A percentile compares a stretch with the other conserved stretches of the same genome.
Conservation (phyloP, 2,888 invertebrate genomes). For the Agriopis marginaria region DNA sequence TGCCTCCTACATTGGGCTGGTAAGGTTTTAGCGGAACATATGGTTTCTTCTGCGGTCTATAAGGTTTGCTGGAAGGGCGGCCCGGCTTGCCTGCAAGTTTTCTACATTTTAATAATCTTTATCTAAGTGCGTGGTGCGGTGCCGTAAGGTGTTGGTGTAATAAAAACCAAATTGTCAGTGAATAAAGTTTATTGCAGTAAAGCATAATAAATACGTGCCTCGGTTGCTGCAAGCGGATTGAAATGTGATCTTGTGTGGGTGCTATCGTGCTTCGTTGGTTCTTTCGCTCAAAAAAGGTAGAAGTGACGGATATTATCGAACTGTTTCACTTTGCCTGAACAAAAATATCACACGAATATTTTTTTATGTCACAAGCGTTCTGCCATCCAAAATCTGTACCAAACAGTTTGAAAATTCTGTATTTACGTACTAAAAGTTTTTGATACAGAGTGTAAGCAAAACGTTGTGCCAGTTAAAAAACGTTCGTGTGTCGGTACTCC, state of each 20-base stretch:
- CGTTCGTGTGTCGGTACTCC: constrained; percentile 10
- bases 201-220: constrained; percentile 77
- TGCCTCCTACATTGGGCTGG: constrained; percentile 69
- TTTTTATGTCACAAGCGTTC: background rate
- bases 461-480: constrained; percentile 15
- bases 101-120: constrained; percentile 69
- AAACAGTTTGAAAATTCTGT: background rate
- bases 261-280: constrained; percentile 39
- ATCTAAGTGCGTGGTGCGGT: constrained; percentile 72
- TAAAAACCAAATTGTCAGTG: constrained; percentile 83
- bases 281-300: constrained; percentile 33
- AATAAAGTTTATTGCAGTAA: constrained; percentile 82
- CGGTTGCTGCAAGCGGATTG: constrained; percentile 71
- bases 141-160: constrained; percentile 83
- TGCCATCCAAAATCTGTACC: background rate
- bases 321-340: constrained; percentile 21
- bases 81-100: constrained; percentile 83
- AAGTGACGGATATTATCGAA: constrained; percentile 34
- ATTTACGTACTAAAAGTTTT: background rate
- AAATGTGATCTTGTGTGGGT: constrained; percentile 72
- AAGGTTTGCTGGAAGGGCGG: constrained; percentile 78
- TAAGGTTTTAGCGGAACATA: constrained; percentile 81
- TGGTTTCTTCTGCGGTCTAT: constrained; percentile 81
- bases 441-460: background rate
- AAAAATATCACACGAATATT: constrained; percentile 1